These are phyloP conservation scores for Pseudoatta argentina DNA, from an alignment of 1,140 invertebrate species.

Conservation along the genomic window DNA sequence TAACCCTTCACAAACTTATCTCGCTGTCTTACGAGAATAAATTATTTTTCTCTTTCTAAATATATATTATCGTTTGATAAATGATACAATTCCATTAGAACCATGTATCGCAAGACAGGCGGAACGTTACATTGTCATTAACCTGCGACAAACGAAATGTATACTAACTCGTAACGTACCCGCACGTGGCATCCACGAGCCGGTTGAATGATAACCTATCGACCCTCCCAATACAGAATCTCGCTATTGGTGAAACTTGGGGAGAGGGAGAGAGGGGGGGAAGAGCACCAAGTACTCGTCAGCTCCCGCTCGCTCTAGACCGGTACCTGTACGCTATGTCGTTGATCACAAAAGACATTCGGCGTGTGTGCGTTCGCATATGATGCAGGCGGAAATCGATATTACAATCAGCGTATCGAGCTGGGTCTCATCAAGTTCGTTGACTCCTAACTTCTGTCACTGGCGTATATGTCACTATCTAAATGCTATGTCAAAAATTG, in stretches of 20 bases:
- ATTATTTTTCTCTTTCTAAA: neutral
- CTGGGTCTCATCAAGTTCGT: slow-evolving; percentile 23
- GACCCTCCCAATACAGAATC: slow-evolving; percentile 23
- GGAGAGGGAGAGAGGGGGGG: neutral
- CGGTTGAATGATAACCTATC: slow-evolving; percentile 52
- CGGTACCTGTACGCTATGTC: neutral
- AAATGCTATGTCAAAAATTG: neutral
- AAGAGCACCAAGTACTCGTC: neutral
- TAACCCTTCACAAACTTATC: neutral
- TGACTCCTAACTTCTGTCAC: slow-evolving; percentile 46
- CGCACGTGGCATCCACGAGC: slow-evolving; percentile 57
- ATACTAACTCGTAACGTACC: slow-evolving; percentile 26
- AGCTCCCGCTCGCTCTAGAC: neutral
- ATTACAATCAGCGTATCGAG: slow-evolving; percentile 48
- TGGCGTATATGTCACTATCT: slow-evolving; percentile 7
- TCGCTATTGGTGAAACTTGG: slow-evolving; percentile 9
- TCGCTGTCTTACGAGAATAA: neutral
- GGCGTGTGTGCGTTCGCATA: neutral
- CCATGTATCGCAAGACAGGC: neutral
- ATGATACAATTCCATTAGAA: neutral
- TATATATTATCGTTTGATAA: neutral
- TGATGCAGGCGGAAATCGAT: slow-evolving; percentile 41
- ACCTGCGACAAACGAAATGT: neutral
- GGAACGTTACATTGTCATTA: slow-evolving; percentile 21
- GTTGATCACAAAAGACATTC: slow-evolving; percentile 19